phyloP scores from a whole-genome alignment of 2,888 invertebrate species.

The Bombylius major region DNA sequence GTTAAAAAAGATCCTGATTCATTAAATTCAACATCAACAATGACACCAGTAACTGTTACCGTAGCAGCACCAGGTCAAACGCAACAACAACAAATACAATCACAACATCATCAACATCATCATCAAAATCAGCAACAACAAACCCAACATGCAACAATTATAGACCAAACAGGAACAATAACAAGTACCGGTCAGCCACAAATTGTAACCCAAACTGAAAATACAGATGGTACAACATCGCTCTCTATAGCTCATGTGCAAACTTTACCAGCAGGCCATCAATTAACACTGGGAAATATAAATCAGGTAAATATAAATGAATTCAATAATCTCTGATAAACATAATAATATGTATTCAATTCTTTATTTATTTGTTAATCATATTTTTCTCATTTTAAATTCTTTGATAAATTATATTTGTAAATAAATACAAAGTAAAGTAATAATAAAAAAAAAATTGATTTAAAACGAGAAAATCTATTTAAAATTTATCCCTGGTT shows the following conservation, averaged over 20 bases:
- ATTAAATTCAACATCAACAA: conserved; percentile 14
- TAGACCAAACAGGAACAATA: conserved; percentile 33
- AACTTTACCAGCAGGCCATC: conserved; percentile 37
- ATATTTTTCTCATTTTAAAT: too few species aligned
- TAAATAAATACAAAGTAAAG: too few species aligned
- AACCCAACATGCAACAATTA: conserved; percentile 22
- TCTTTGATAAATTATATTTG: too few species aligned
- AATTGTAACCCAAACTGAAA: conserved; percentile 35
- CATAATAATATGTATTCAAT: background rate
- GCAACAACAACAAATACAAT: conserved; percentile 10
- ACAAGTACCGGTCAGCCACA: conserved; percentile 23
- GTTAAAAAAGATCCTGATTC: conserved; percentile 38
- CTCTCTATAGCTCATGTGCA: conserved; percentile 37
- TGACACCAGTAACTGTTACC: conserved; percentile 18
- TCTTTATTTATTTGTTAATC: background rate
- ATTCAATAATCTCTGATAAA: conserved; percentile 19
- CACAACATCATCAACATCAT: conserved; percentile 15
- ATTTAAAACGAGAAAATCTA: too few species aligned
- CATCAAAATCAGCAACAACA: conserved; percentile 22
- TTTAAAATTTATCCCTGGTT: too few species aligned
- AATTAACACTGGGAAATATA: conserved; percentile 33
- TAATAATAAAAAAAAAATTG: too few species aligned
- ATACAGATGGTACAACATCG: conserved; percentile 35
- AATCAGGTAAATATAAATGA: conserved; percentile 39
- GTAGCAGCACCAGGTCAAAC: conserved; percentile 9